A percentile compares a stretch with the other conserved stretches of the same genome.
These are phyloP conservation scores for Cantharis lateralis DNA, from an alignment of 2,888 invertebrate genomes.

Conservation along the genomic window DNA sequence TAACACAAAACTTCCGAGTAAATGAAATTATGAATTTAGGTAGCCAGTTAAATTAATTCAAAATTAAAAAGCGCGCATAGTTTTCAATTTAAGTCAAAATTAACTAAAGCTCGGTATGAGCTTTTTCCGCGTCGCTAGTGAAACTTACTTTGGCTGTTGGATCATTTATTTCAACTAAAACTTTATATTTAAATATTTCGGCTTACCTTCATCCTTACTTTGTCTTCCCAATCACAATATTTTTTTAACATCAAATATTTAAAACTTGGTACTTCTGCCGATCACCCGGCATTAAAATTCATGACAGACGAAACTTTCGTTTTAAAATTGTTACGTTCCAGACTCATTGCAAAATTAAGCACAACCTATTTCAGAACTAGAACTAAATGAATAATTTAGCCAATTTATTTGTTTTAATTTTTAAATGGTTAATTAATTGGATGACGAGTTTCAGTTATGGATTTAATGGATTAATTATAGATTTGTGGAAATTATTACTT, in stretches of 20 bases:
- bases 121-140: not conserved
- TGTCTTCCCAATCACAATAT: not conserved
- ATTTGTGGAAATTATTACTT: not conserved
- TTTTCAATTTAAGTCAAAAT: not conserved
- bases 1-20: not conserved
- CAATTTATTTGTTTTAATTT: not conserved
- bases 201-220: not conserved
- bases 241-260: not conserved
- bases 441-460: not conserved
- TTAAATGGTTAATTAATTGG: not conserved
- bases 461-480: not conserved
- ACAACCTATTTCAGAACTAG: not conserved
- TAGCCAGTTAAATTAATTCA: not conserved
- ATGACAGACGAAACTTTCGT: not conserved
- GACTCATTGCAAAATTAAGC: not conserved
- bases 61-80: not conserved
- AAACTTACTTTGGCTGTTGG: not conserved
- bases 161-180: not conserved
- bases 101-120: not conserved
- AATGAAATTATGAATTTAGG: not conserved
- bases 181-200: not conserved
- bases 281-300: not conserved
- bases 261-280: not conserved
- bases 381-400: not conserved
- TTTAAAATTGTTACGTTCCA: not conserved